Base-by-base conservation (phyloP, 92 coral and sea anemone genomes). In the Parazoanthus darwini region DNA sequence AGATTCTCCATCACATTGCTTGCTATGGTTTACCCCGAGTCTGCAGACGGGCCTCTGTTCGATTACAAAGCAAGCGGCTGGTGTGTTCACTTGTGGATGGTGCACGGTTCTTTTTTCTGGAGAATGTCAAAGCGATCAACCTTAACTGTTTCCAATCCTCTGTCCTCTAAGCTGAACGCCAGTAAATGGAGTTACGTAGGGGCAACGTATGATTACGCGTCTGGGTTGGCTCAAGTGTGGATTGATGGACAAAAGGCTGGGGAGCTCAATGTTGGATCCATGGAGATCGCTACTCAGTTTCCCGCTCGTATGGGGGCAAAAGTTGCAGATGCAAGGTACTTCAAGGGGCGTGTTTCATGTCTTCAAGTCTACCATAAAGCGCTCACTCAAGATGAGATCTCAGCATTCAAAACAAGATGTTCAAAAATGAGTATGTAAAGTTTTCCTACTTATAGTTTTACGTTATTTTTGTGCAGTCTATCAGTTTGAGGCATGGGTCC, bases 181-280 rank as follows among this genome's bases (percentile, higher is more conserved):
- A 79, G 65, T 23, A 51, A 51, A 15, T 79, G 82, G 82, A 79
- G 82, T 25, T 79, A 79, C n/a, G 39, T 79, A 14, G 82, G 82
- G 11, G 82, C 82, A 46, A 79, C 82, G 16, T 79, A 79, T 51
- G 82, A 79, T 3, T 13, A 79, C 20, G 16, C 67, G 22, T 22
- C 82, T 50, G 82, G 82, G 36, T 26, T 79, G 82, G 11, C 59
- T 46, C 58, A 8, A 79, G 59, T 79, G 82, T 79, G 82, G 82
- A 50, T 79, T n/a, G 43, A 79, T 79, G 82, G 39, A 26, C 59
- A 25, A 3, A 79, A 79, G 20, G 66, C 26, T n/a, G 81, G 81
- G 36, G 81, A 77, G 56, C 56, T 16, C 16, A 43, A 77, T n/a
- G 56, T 77, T 77, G 26, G 54, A 13, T 23, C 25, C 16, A 77